Base-by-base conservation (phyloP, 2,888 invertebrate genomes). In the Crepidodera aurea region DNA sequence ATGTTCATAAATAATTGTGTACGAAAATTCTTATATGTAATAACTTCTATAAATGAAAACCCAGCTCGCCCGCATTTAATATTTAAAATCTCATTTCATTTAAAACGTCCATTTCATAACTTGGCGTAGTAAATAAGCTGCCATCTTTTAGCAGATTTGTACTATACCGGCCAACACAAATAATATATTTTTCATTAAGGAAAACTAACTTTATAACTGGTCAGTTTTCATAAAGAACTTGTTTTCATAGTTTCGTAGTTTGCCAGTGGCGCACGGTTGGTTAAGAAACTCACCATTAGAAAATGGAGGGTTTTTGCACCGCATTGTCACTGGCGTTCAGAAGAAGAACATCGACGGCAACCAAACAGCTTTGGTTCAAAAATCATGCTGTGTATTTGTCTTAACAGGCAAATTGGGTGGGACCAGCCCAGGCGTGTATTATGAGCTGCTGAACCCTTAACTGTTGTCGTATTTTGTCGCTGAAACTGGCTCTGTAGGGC, bases 171-270 rank as follows among this genome's bases (percentile, higher is more conserved):
- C 16, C 48, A 32, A 22, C 42, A 51, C 32, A 32, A 42, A 42
- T 56, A 59, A 51, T 59, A 46, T 51, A 59, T 51, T 59, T 51
- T 59, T 59, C 59, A 59, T 59, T 42, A 57, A 37, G 46, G 50
- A 51, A 59, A 53, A 48, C 59, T 53, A 59, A 44, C 59, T 40
- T 59, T 59, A 59, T 51, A 51, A 59, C 39, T 37, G 37, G 44
- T 25, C 48, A 53, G 29, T 51, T 44, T 51, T 53, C 51, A 51
- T 59, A 29, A 44, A 42, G 42, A 40, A 40, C 46, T 42, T 44
- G 34, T 29, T 44, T 53, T n/a, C 51, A n/a, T n/a, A 13, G 44
- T 40, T 27, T 51, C 44, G 32, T 25, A 59, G 40, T 7, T 39
- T 34, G 51, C 27, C 40, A 59, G 16, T n/a, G 15, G 4, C 48